A percentile compares a stretch with the other conserved stretches of the same genome.
Evolutionary conservation across 2,113 vertebrate species (phyloP).

Genomic region (Litocranius walleri): DNA sequence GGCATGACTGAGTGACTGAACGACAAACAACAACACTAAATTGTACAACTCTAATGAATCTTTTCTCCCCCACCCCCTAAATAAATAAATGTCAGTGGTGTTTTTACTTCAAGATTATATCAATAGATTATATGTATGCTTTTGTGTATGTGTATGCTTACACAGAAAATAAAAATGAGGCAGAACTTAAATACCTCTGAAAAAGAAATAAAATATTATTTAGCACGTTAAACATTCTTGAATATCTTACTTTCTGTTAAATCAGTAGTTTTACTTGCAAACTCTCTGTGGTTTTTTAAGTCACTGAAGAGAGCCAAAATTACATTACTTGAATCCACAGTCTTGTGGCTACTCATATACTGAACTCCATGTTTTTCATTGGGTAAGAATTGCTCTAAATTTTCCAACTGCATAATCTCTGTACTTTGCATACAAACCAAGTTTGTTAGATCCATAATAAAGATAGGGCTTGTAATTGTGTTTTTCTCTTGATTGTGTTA

Average conservation of each 20-base stretch:
- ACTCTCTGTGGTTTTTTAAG: conserved; percentile 26
- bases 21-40: background rate
- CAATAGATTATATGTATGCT: background rate
- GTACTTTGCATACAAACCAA: background rate
- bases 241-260: conserved; percentile 50
- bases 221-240: background rate
- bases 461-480: too few relatives aligned
- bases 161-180: background rate
- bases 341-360: background rate
- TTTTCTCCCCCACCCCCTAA: rapidly evolving
- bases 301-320: conserved; percentile 17
- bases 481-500: background rate
- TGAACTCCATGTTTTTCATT: background rate
- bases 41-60: background rate
- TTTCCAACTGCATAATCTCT: background rate
- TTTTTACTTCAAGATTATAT: background rate
- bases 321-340: conserved; percentile 43
- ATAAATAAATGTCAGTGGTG: background rate
- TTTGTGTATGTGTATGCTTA: background rate
- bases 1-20: background rate
- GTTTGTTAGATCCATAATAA: background rate
- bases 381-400: background rate
- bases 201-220: conserved; percentile 10
- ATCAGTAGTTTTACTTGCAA: conserved; percentile 30
- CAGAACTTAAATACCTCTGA: background rate